Percentiles rank a stretch among this genome's conserved stretches.
phyloP scores from a whole-genome alignment of 2,797 vertebrate genomes.

The Diglossa cyanea region DNA sequence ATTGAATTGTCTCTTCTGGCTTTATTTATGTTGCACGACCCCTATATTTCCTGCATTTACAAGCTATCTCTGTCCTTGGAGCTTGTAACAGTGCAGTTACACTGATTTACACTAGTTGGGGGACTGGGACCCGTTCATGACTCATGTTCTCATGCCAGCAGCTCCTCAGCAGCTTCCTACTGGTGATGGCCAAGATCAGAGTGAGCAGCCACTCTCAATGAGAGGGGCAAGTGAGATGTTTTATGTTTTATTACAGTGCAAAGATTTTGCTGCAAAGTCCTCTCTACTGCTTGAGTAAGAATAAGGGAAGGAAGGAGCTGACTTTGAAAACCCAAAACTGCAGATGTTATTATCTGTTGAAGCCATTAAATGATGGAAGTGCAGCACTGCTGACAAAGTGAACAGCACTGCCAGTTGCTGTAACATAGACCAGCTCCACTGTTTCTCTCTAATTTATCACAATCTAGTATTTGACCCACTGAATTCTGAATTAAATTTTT shows the following conservation, averaged over 20 bases:
- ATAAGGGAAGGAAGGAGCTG: background rate
- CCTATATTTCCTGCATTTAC: background rate
- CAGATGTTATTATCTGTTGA: background rate
- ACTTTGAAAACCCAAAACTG: background rate
- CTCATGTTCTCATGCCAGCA: background rate
- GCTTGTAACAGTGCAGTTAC: background rate
- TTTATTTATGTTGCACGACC: background rate
- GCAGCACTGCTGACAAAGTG: background rate
- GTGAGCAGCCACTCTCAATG: background rate
- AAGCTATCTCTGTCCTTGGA: background rate
- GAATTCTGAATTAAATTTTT: slow-evolving; percentile 25
- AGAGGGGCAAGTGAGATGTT: background rate
- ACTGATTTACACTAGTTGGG: background rate
- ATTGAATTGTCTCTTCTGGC: background rate
- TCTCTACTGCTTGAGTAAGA: background rate
- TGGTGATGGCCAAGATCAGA: background rate
- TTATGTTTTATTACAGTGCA: background rate
- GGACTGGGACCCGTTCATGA: background rate
- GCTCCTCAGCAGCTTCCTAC: background rate
- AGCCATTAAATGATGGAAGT: slow-evolving; percentile 4
- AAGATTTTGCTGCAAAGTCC: background rate
- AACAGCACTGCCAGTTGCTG: background rate
- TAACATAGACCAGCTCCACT: background rate
- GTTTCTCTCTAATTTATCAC: slow-evolving; percentile 7
- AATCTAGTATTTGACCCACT: background rate